phyloP scores from a whole-genome alignment of 2,797 vertebrate species.

The Pangasius macronema region DNA sequence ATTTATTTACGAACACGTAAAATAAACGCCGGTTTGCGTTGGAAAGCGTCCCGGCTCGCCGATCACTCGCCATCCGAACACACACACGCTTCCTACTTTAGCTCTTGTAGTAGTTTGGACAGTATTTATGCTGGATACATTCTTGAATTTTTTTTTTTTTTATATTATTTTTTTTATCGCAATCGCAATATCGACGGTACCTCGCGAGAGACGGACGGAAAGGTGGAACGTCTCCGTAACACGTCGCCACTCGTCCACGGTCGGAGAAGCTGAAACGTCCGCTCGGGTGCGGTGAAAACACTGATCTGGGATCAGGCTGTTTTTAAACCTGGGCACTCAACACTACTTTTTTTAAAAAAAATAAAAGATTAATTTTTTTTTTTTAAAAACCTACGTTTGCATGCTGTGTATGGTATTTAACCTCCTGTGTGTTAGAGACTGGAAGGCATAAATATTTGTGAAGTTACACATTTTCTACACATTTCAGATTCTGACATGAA shows the following conservation, averaged over 20 bases:
- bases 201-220: not conserved
- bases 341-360: slow-evolving; percentile 4
- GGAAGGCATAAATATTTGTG: slow-evolving; percentile 27
- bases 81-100: not conserved
- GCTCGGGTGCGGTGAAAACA: not conserved
- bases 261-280: not conserved
- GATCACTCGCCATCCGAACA: not conserved
- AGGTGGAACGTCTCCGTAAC: not conserved
- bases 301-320: slow-evolving; percentile 22
- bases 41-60: not conserved
- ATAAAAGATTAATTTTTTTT: not conserved
- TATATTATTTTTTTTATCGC: not conserved
- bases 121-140: slow-evolving; percentile 16
- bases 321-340: slow-evolving; percentile 8
- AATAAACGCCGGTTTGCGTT: not conserved
- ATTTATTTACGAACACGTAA: not conserved
- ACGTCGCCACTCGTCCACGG: not conserved
- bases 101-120: not conserved
- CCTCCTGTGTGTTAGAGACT: slow-evolving; percentile 28
- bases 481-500: slow-evolving; percentile 44
- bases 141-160: not conserved
- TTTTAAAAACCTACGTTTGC: not conserved
- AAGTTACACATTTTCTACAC: slow-evolving; percentile 14
- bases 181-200: not conserved
- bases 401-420: slow-evolving; percentile 19